Conservation (phyloP, 2,888 invertebrate species). For the Epistrophe eligans region DNA sequence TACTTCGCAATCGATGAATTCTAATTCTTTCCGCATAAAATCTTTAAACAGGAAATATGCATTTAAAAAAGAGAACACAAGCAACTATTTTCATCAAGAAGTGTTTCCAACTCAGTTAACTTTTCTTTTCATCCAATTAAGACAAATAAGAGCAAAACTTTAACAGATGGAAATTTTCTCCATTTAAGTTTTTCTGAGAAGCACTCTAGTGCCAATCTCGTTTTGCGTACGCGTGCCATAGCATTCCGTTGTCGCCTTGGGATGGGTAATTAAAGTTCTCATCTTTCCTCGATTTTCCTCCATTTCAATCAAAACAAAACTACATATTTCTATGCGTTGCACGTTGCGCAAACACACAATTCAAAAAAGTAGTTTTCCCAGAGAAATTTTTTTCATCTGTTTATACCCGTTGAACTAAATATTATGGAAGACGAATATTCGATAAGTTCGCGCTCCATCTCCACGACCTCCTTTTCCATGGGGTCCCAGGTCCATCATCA, state of each 20-base stretch:
- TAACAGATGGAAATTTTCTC: neutral
- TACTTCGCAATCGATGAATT: too few species aligned
- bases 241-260: neutral
- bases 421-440: neutral
- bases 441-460: neutral
- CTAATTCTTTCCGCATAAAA: too few species aligned
- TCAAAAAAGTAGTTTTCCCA: neutral
- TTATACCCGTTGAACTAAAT: neutral
- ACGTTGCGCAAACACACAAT: conserved; percentile 14
- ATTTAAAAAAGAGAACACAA: neutral
- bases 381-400: neutral
- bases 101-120: neutral
- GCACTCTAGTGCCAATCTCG: neutral
- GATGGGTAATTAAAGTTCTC: conserved; percentile 17
- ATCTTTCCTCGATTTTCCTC: neutral
- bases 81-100: neutral
- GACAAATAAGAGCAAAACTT: neutral
- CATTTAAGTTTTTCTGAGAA: neutral
- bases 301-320: neutral
- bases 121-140: conserved; percentile 6
- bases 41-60: too few species aligned
- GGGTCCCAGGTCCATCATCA: too few species aligned
- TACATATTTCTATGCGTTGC: conserved; percentile 3
- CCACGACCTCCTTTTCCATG: neutral
- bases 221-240: neutral